Percentiles rank a stretch among this genome's conserved stretches.
Evolutionary conservation across 2,888 invertebrate genomes (phyloP).

Genomic region (Synergus gifuensis): DNA sequence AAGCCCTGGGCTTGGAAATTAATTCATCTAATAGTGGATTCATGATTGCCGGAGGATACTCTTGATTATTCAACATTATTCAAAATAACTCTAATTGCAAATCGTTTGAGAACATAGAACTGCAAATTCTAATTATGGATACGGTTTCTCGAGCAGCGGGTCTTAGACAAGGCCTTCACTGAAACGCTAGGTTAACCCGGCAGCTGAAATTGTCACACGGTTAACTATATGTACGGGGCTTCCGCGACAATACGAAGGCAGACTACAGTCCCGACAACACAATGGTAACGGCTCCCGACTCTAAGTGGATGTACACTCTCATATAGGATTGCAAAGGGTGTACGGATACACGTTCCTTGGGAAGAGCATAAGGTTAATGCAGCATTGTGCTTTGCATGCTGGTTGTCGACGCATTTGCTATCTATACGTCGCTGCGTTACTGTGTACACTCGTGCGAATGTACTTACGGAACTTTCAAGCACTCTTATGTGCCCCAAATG

Average conservation of each 20-base stretch:
- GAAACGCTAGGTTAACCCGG: constrained; percentile 13
- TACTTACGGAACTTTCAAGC: constrained; percentile 17
- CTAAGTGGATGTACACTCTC: constrained; percentile 34
- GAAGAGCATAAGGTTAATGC: constrained; percentile 58
- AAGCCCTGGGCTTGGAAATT: background rate
- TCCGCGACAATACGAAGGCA: constrained; percentile 20
- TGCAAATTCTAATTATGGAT: constrained; percentile 17
- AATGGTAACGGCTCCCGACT: constrained; percentile 35
- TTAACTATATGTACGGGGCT: constrained; percentile 23
- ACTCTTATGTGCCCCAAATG: background rate
- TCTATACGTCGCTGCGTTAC: background rate
- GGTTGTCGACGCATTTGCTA: constrained; percentile 27
- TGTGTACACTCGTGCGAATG: background rate
- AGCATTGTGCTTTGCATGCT: constrained; percentile 60
- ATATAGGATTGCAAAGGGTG: constrained; percentile 34
- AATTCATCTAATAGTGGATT: background rate
- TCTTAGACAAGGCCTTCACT: constrained; percentile 7
- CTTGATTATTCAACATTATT: constrained; percentile 29
- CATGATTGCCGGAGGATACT: background rate
- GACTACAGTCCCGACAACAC: constrained; percentile 5
- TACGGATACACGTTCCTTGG: constrained; percentile 13
- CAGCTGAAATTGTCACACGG: constrained; percentile 38
- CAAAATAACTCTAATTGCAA: constrained; percentile 31
- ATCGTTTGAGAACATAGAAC: constrained; percentile 24
- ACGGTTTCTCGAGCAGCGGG: constrained; percentile 17